Evolutionary conservation across 2,888 invertebrate genomes (phyloP), one percentile per base, ranked within the genome.

Genomic region (Pherbina coryleti): DNA sequence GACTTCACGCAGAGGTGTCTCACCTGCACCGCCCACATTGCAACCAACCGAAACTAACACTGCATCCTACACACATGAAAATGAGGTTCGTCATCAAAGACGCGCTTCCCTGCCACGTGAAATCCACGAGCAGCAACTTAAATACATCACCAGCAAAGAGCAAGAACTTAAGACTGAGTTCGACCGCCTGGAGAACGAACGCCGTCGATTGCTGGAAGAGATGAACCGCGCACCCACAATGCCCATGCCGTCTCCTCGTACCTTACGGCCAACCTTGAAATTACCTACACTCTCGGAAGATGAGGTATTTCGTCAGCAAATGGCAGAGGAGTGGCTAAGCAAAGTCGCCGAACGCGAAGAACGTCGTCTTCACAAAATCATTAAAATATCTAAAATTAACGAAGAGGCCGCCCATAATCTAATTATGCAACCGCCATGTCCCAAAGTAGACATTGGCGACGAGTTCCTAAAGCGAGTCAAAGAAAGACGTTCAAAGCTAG

Each of bases 301-400:
- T 80, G 95, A 96, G 88, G 91, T 92, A 60, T 93, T 95, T 83
- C 92, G 96, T 8, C 93, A 94, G 82, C 93, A 93, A 89, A 96
- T 96, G 96, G 96, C 95, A 89, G 92, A 94, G 83, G 96, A 96
- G 88, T 96, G 96, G 90, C 92, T 95, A 86, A 91, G 92, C 85
- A 94, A 96, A 89, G 93, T 96, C 84, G 93, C 94, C 5, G 94
- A 95, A 86, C 92, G 95, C 14, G 93, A 95, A 84, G 94, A 96
- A 85, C 91, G 96, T 64, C 94, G 94, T 83, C 92, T 94, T 79
- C 93, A 95, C 75, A 95, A 95, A 90, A 92, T 96, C 28, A 94
- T 96, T 19, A 95, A 95, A 91, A 93, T 96, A 78, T 94, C 95
- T 0, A 92, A 93, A 83, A 89, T 91, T n/a, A 82, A 85, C 80